These are phyloP conservation scores for Cantharis flavilabris DNA, from an alignment of 2,888 invertebrate genomes.

Conservation along the genomic window DNA sequence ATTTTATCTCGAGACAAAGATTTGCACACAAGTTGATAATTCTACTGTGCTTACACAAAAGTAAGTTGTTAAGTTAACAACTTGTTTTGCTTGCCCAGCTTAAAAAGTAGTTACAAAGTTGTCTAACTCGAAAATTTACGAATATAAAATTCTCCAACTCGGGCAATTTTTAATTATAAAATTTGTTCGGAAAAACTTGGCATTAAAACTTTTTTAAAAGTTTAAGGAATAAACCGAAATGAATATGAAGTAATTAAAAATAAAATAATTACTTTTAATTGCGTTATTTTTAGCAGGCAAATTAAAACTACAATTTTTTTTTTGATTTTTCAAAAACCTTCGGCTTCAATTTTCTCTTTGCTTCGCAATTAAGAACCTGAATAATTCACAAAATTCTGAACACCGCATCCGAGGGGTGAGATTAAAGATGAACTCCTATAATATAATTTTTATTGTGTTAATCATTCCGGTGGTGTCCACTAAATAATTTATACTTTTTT, in stretches of 20 bases:
- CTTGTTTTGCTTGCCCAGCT: slow-evolving; percentile 11
- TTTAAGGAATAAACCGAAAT: background rate
- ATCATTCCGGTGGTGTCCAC: background rate
- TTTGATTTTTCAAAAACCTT: background rate
- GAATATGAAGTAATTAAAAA: background rate
- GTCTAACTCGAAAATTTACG: background rate
- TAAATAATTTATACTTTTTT: background rate
- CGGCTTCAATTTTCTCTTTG: background rate
- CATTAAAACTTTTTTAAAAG: background rate
- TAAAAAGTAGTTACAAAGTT: slow-evolving; percentile 15
- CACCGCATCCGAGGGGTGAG: background rate
- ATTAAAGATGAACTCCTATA: background rate
- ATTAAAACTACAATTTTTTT: background rate
- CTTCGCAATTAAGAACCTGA: background rate
- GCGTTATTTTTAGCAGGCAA: background rate
- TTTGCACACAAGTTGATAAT: slow-evolving; percentile 16
- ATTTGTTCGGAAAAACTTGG: background rate
- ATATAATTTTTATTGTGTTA: background rate
- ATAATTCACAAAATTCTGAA: background rate
- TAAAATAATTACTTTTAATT: background rate
- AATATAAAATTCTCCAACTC: background rate
- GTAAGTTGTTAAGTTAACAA: slow-evolving; percentile 11
- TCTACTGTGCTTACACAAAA: slow-evolving; percentile 18
- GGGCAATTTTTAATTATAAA: background rate
- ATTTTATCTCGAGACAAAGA: slow-evolving; percentile 4